Base-by-base conservation (phyloP, 2,888 invertebrate species). In the Malthinus flaveolus region DNA sequence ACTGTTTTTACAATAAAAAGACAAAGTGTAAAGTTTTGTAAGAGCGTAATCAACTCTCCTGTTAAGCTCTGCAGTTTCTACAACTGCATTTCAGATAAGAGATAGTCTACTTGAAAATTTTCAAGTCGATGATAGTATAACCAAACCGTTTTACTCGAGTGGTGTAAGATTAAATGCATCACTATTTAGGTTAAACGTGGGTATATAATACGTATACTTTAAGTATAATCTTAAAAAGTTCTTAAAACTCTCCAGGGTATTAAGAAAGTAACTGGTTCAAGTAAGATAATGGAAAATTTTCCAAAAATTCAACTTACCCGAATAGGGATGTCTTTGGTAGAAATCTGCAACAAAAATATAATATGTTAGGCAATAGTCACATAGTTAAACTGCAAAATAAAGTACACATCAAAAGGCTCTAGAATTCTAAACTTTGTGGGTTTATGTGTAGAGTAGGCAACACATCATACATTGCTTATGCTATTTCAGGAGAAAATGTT, bases 31-130 rank as follows among this genome's bases (percentile, higher is more conserved):
- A 42, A 42, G 39, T 42, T 42, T 23, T 9, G 13, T n/a, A 42
- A 42, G 39, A 23, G 23, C n/a, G n/a, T n/a, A 42, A 15, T 42
- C 15, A 23, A 42, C 15, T 42, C 15, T 5, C 13, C 39, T 15
- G 15, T 42, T 42, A n/a, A 15, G 13, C 9, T 7, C 23, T 15
- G n/a, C 39, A 42, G 39, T 23, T 23, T 23, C 33, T 32, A 39
- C 50, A 50, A 50, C 33, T 50, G 50, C 50, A 50, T 50, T 50
- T 42, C 15, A 50, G 50, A 50, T 50, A 50, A 50, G 50, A 37
- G 13, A 23, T 12, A 8, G 36, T 12, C 37, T 31, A 49, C 49
- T 36, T 34, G 8, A 46, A 36, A 13, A 39, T 32, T 39, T 42
- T 42, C 50, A 32, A 15, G 42, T 32, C 39, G 31, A 33, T 31